Base-by-base conservation (phyloP, 2,113 vertebrate species). In the Cephalopholis sonnerati region DNA sequence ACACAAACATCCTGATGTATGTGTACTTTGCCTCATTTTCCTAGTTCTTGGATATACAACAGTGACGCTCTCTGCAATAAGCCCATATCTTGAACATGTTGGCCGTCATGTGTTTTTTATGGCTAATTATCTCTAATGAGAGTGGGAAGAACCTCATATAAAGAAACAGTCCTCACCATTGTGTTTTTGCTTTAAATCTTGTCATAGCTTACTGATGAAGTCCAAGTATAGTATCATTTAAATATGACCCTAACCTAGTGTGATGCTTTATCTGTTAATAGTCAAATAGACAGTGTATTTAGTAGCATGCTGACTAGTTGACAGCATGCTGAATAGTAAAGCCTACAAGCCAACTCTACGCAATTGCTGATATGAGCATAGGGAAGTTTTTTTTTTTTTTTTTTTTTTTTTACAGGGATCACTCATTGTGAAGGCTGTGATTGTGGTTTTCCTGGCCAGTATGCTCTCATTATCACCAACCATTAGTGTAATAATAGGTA, bases 401-500 rank as follows among this genome's bases (percentile, higher is more conserved):
- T 12, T 41, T 10, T 41, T 41, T 44, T 44, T 44, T 12, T 11
- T 10, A 44, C 39, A 29, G 2, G 11, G 50, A 53, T 27, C 17
- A 9, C 57, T 62, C 57, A 22, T 22, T 64, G 36, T 22, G 36
- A 63, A 39, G 22, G 18, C 41, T 70, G 54, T 54, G 53, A 48
- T 39, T 74, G 22, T 16, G n/a, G 58, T 83, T 79, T 75, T 46
- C 74, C 83, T 53, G 50, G 53, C 53, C 20, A 64, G 44, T 63
- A 50, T 44, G 46, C 63, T 27, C n/a, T 58, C 59, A 82, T 84
- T 80, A 85, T 88, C 78, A 71, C 69, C 77, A 59, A 81, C 80
- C 22, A 36, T 93, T 53, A 82, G 61, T 27, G 41, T 68, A 77
- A 83, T 51, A 44, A 12, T 44, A 11, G 54, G 72, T 51, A 27